A percentile compares a stretch with the other conserved stretches of the same genome.
These are phyloP conservation scores for Exocentrus adspersus DNA, from an alignment of 2,888 invertebrate genomes.

Conservation along the genomic window DNA sequence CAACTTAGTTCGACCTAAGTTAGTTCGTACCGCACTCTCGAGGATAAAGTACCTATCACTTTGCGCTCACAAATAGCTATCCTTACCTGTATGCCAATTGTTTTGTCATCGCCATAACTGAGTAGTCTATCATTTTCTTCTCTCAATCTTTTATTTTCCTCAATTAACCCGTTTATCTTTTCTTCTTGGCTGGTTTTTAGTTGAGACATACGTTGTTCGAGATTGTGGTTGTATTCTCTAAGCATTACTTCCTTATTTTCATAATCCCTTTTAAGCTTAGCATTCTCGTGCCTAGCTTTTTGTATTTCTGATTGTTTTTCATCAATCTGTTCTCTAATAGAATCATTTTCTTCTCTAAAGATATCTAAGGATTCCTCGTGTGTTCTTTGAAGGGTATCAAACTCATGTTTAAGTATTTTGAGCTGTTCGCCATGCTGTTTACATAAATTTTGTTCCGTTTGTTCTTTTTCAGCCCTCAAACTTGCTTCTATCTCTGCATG, in stretches of 20 bases:
- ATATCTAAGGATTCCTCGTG: conserved; percentile 60
- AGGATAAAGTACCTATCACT: too few species aligned
- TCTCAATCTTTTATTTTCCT: conserved; percentile 54
- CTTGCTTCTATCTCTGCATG: conserved; percentile 55
- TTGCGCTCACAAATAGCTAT: too few species aligned
- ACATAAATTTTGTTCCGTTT: conserved; percentile 44
- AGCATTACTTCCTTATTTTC: conserved; percentile 54
- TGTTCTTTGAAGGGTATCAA: conserved; percentile 57
- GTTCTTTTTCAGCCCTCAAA: conserved; percentile 52
- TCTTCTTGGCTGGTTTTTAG: conserved; percentile 37
- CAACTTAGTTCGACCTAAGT: too few species aligned
- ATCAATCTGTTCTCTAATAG: conserved; percentile 60
- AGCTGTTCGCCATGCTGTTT: conserved; percentile 57
- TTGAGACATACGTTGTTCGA: conserved; percentile 49
- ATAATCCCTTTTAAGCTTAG: conserved; percentile 56
- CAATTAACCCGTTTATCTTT: conserved; percentile 43
- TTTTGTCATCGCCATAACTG: conserved; percentile 57
- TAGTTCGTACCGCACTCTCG: too few species aligned
- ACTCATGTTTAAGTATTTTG: conserved; percentile 54
- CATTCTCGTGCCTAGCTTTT: conserved; percentile 49
- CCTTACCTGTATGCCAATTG: conserved; percentile 58
- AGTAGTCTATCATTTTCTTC: conserved; percentile 58
- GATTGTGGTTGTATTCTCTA: conserved; percentile 46
- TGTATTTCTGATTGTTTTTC: conserved; percentile 49
- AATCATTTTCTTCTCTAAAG: conserved; percentile 61